Base-by-base conservation (phyloP, 1,140 invertebrate species). In the Nylanderia fulva region DNA sequence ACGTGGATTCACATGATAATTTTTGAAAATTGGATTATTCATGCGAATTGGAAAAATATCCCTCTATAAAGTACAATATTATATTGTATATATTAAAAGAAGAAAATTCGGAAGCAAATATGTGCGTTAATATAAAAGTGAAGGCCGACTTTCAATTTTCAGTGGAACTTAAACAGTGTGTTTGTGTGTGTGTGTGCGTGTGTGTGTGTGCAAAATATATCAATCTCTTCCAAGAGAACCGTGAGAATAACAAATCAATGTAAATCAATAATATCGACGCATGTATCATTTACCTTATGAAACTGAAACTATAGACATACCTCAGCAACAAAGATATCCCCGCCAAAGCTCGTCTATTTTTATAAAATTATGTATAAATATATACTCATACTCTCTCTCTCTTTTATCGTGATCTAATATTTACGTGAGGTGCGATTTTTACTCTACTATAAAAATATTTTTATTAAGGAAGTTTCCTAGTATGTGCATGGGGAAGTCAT, bases 281-380 rank as follows among this genome's bases (percentile, higher is more conserved):
- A 45, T 27, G 74, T 63, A 76, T 63, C 58, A 63, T 63, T 76
- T 24, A 24, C 11, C n/a, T 21, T 18, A 76, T 18, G n/a, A 61
- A 68, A 60, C 54, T 58, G 68, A 48, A 80, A 29, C 21, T 33
- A 36, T 58, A 48, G 68, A 21, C 45, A 18, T 72, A 77, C 54
- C 48, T 85, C 61, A 83, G 6, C 39, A 24, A 63, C n/a, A 71
- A 18, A 52, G 18, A 77, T 56, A 74, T 33, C 39, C 11, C 2
- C 39, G 45, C 54, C 63, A 74, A 84, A 56, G 39, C 74, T 86
- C 54, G 72, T 71, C 86, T 89, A 89, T 89, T 89, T 89, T 88
- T 90, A 87, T 90, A 85, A 61, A 52, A 48, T 48, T 54, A 82
- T 54, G 21, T 85, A 82, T 85, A 77, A 18, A 64, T 56, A 79